phyloP scores from a whole-genome alignment of 2,113 vertebrate species.

The Daphoenositta chrysoptera region DNA sequence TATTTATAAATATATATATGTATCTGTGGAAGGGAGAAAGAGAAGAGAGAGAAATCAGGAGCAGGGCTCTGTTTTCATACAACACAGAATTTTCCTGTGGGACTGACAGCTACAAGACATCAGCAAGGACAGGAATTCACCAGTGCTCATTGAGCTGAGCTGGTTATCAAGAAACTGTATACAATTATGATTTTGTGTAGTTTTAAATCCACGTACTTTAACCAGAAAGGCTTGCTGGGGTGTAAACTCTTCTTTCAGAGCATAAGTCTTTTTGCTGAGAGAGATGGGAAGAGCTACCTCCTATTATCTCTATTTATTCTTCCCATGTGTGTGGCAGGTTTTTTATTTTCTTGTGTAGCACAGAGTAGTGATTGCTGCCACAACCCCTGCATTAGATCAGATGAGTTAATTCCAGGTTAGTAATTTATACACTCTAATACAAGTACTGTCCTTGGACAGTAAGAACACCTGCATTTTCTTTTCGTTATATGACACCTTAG shows the following conservation, averaged over 20 bases:
- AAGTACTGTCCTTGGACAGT: background rate
- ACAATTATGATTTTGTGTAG: background rate
- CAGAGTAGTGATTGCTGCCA: background rate
- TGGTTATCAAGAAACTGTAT: background rate
- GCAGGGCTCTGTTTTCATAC: background rate
- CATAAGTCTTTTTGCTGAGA: background rate
- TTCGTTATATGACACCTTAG: constrained; percentile 9
- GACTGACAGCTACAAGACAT: background rate
- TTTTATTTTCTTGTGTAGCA: background rate
- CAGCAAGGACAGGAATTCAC: background rate
- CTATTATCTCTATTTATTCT: background rate
- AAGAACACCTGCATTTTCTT: constrained; percentile 13
- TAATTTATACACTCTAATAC: background rate
- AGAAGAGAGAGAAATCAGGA: background rate
- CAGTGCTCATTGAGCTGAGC: background rate
- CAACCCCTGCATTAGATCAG: background rate
- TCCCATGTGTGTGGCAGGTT: background rate
- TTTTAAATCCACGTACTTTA: background rate
- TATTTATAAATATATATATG: too few species aligned
- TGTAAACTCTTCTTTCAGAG: background rate
- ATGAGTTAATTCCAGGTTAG: constrained; percentile 24
- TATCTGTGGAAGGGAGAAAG: background rate
- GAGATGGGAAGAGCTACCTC: background rate
- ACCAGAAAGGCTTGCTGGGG: background rate
- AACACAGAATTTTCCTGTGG: background rate